Evolutionary conservation across 2,888 invertebrate species (phyloP).

Genomic region (Carabus problematicus): DNA sequence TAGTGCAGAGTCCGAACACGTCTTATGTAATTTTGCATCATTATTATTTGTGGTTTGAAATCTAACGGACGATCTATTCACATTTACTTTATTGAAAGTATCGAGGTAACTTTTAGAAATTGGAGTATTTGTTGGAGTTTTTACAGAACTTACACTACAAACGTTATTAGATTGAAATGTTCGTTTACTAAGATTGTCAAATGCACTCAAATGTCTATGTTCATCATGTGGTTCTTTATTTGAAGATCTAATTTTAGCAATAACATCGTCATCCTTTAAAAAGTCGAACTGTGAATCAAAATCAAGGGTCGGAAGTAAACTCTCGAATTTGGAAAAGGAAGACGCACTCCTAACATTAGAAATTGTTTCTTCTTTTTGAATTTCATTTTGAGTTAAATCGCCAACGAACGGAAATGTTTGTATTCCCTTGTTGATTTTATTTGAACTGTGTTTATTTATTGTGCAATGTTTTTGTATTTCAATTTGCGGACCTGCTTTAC

Average conservation of each 20-base stretch:
- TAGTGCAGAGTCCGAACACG: constrained; percentile 14
- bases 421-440: constrained; percentile 24
- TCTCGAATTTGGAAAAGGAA: neutral
- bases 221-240: constrained; percentile 30
- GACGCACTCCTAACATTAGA: neutral
- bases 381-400: constrained; percentile 16
- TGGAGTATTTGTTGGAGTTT: constrained; percentile 11
- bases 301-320: neutral
- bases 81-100: constrained; percentile 4
- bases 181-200: constrained; percentile 30
- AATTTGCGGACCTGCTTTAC: neutral
- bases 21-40: constrained; percentile 8
- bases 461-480: constrained; percentile 44
- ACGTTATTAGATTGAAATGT: constrained; percentile 21
- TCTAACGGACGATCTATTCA: neutral
- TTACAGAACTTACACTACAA: constrained; percentile 1
- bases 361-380: neutral
- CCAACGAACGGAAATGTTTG: constrained; percentile 26
- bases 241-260: constrained; percentile 8
- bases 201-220: constrained; percentile 35
- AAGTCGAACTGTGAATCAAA: constrained; percentile 15
- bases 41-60: neutral
- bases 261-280: neutral
- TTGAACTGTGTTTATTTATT: constrained; percentile 33
- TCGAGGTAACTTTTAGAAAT: neutral